Conservation (phyloP, 2,797 vertebrate species). For the Amphiprion clarkii region DNA sequence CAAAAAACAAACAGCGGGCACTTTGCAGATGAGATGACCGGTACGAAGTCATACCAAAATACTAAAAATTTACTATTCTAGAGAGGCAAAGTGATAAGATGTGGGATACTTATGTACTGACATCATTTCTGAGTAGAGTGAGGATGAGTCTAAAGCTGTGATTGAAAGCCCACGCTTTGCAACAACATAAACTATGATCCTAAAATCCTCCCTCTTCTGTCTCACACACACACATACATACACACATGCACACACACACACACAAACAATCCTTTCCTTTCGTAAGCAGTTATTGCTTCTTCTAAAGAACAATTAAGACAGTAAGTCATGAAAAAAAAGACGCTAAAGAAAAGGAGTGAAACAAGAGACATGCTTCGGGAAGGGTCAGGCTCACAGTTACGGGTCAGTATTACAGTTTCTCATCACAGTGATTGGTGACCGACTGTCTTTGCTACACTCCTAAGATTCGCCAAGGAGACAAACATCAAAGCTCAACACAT, state of each 20-base stretch:
- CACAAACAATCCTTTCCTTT: constrained; percentile 49
- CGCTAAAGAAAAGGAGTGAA: constrained; percentile 46
- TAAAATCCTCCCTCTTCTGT: constrained; percentile 37
- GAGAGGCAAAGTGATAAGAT: constrained; percentile 53
- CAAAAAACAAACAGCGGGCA: constrained; percentile 54
- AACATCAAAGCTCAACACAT: constrained; percentile 76
- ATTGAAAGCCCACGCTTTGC: constrained; percentile 38
- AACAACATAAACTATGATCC: constrained; percentile 60
- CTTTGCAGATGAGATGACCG: constrained; percentile 57
- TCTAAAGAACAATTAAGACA: constrained; percentile 66
- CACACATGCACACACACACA: constrained; percentile 18
- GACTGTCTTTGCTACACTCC: constrained; percentile 75
- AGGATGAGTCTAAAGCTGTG: constrained; percentile 61
- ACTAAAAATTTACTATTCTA: constrained; percentile 25
- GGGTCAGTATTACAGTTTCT: constrained; percentile 85
- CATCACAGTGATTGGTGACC: constrained; percentile 87
- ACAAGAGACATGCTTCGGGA: constrained; percentile 54
- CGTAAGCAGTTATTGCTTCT: constrained; percentile 81
- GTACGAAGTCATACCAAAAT: constrained; percentile 39
- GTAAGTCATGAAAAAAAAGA: constrained; percentile 41
- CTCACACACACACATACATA: constrained; percentile 27
- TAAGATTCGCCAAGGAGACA: constrained; percentile 73
- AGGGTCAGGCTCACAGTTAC: constrained; percentile 81
- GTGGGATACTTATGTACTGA: constrained; percentile 69
- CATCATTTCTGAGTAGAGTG: constrained; percentile 78